Evolutionary conservation across 2,113 vertebrate species (phyloP), one percentile per base, ranked within the genome.

Genomic region (Chloroceryle aenea): DNA sequence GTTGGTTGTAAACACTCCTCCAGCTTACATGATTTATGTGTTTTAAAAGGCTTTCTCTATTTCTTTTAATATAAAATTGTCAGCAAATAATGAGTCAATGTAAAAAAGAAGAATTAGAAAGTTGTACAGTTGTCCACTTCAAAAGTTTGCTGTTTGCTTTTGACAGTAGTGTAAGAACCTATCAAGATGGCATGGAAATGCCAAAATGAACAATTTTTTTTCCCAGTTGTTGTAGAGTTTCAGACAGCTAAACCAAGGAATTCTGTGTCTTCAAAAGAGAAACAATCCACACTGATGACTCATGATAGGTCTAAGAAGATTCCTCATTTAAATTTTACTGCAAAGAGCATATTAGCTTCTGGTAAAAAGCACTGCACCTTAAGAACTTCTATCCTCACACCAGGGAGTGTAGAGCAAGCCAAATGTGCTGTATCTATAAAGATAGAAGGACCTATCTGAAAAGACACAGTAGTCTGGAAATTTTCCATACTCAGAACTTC

Each of bases 401-500:
- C 10, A 62, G 75, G 45, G 45, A 75, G 75, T 0, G 0, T 7
- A 59, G 32, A 75, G 30, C 7, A 53, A 71, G 32, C 2, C 34
- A 79, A 75, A 73, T 79, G 87, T 6, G 4, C 14, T 53, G 4
- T 7, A 58, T 73, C 62, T 93, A 11, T 32, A 48, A 78, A 76
- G 45, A 61, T 15, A 62, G 58, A 90, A 76, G 10, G 14, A 58
- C 7, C 17, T 61, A 52, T 73, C n/a, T 77, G 59, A 85, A 90
- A 92, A 66, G 42, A 50, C 43, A 62, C 3, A 16, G 17, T 29
- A 69, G 42, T 73, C 67, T 86, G 67, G 48, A 89, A 94, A 75
- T 72, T 34, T 78, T 91, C 23, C 32, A 40, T 75, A 14, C 16
- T 85, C 34, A 93, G 43, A 85, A 75, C 34, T 78, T 79, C 38